Evolutionary conservation across 2,888 invertebrate genomes (phyloP).

Genomic region (Brachyopa scutellaris): DNA sequence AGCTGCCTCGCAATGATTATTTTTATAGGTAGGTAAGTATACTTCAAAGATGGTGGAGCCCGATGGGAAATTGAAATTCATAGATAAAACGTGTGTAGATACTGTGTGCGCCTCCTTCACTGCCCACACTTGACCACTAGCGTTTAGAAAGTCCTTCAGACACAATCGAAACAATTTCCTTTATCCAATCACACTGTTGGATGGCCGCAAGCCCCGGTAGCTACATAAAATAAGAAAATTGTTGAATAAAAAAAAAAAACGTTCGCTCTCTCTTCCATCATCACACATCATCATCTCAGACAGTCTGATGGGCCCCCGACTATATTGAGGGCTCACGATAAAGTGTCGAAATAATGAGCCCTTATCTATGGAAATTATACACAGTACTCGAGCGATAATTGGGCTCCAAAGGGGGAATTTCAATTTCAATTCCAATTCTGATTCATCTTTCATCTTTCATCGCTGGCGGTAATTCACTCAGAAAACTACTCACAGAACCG

Average conservation of each 20-base stretch:
- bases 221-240: conserved; percentile 35
- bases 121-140: conserved; percentile 43
- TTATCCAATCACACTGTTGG: conserved; percentile 20
- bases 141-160: conserved; percentile 40
- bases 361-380: conserved; percentile 71
- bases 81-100: conserved; percentile 24
- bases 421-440: conserved; percentile 41
- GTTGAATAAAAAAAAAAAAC: neutral
- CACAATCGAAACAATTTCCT: conserved; percentile 28
- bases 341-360: conserved; percentile 72
- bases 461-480: conserved; percentile 51
- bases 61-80: conserved; percentile 46
- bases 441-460: conserved; percentile 50
- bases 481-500: conserved; percentile 40
- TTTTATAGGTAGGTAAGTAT: conserved; percentile 39
- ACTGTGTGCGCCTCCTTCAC: conserved; percentile 12
- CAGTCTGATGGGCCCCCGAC: neutral
- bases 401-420: conserved; percentile 47
- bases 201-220: conserved; percentile 56
- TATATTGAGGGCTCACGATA: conserved; percentile 45
- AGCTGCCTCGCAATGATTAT: conserved; percentile 45
- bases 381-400: conserved; percentile 64
- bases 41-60: conserved; percentile 51
- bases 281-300: conserved; percentile 35
- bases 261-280: conserved; percentile 9